Evolutionary conservation across 2,113 vertebrate genomes (phyloP).

Genomic region (Sceloporus undulatus): DNA sequence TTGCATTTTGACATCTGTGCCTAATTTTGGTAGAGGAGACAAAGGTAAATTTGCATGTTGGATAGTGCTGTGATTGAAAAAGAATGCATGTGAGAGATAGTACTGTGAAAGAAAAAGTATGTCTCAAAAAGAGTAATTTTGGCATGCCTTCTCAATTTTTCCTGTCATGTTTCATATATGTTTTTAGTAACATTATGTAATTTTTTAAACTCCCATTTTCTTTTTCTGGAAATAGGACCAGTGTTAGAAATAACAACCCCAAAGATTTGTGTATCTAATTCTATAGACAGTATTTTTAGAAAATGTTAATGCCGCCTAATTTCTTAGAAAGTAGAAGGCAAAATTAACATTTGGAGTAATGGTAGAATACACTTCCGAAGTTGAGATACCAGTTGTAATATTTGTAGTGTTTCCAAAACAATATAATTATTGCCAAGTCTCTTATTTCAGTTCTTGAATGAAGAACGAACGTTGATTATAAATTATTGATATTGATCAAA

Average conservation of each 20-base stretch:
- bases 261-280: background rate
- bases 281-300: background rate
- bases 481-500: no score
- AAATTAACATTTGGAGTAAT: background rate
- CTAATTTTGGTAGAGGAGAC: slow-evolving; percentile 24
- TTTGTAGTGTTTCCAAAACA: background rate
- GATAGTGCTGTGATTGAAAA: slow-evolving; percentile 1
- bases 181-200: background rate
- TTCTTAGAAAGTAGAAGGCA: background rate
- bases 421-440: background rate
- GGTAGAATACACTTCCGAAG: background rate
- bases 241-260: background rate
- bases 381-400: background rate
- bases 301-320: background rate
- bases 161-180: background rate
- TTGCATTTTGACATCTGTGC: slow-evolving; percentile 27
- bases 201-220: background rate
- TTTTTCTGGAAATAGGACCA: background rate
- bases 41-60: slow-evolving; percentile 8
- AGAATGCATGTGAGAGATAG: background rate
- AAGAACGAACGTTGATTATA: no score
- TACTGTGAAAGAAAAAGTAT: background rate
- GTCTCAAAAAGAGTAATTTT: background rate
- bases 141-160: background rate
- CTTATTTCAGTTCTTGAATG: background rate